Evolutionary conservation across 2,888 invertebrate species (phyloP).

Genomic region (Gastrophysa polygoni): DNA sequence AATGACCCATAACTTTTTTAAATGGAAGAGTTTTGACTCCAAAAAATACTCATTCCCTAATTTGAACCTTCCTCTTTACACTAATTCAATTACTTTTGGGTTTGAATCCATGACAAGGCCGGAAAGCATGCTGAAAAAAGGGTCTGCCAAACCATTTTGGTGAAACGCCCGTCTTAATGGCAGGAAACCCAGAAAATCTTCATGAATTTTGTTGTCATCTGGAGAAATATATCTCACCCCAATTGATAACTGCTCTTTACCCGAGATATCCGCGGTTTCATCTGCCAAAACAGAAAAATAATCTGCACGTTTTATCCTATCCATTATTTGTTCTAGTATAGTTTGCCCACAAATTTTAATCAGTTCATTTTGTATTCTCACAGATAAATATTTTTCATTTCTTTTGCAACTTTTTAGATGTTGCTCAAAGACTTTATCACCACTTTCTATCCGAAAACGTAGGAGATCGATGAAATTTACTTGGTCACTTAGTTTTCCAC

Average conservation of each 20-base stretch:
- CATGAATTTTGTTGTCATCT: not conserved
- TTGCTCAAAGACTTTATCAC: constrained; percentile 20
- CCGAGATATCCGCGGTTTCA: constrained; percentile 42
- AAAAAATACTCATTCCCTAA: too few relatives aligned
- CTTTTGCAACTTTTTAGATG: constrained; percentile 17
- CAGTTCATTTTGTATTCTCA: constrained; percentile 34
- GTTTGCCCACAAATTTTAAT: constrained; percentile 34
- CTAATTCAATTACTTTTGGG: too few relatives aligned
- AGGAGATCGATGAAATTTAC: constrained; percentile 28
- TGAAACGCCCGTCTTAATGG: too few relatives aligned
- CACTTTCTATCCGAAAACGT: constrained; percentile 26
- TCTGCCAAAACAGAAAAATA: constrained; percentile 40
- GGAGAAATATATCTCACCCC: constrained; percentile 26
- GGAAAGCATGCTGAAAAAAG: too few relatives aligned
- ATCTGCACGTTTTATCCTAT: constrained; percentile 24
- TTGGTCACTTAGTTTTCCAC: too few relatives aligned
- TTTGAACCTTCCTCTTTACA: too few relatives aligned
- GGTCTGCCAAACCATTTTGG: too few relatives aligned
- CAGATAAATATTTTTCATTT: constrained; percentile 28
- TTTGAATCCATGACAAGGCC: too few relatives aligned
- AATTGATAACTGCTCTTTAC: constrained; percentile 42
- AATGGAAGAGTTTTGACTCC: too few relatives aligned
- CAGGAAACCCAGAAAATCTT: constrained; percentile 9
- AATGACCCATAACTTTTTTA: too few relatives aligned
- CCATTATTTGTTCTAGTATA: constrained; percentile 30